phyloP scores from a whole-genome alignment of 2,797 vertebrate species.

The Coregonus suidteri region DNA sequence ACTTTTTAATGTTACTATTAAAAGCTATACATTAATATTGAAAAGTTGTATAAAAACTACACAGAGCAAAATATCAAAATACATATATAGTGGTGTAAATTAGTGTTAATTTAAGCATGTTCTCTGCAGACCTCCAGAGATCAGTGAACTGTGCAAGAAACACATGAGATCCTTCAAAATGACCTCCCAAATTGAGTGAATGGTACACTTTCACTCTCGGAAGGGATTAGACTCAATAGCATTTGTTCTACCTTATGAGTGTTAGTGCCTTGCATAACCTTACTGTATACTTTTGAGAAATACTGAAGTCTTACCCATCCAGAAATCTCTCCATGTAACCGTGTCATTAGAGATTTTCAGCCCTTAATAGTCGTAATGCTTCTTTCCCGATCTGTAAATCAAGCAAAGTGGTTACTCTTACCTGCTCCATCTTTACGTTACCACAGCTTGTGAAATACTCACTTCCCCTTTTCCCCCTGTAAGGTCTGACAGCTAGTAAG shows the following conservation, averaged over 20 bases:
- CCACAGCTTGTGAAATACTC: conserved; percentile 90
- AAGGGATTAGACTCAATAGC: neutral
- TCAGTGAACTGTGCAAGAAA: neutral
- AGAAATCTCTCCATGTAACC: conserved; percentile 89
- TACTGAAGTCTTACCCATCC: conserved; percentile 88
- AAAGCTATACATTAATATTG: no score
- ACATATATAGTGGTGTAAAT: neutral
- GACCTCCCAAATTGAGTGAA: neutral
- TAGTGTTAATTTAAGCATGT: no score
- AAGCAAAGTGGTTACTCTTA: conserved; percentile 98
- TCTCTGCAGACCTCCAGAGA: neutral
- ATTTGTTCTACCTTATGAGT: neutral
- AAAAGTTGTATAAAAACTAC: neutral
- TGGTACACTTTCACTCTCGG: neutral
- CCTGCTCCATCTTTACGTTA: conserved; percentile 85
- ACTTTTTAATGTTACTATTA: no score
- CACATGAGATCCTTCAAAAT: neutral
- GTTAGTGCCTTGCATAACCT: conserved; percentile 83
- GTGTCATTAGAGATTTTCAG: conserved; percentile 91
- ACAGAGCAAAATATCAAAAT: neutral
- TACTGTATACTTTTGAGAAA: conserved; percentile 69
- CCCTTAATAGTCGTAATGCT: conserved; percentile 81
- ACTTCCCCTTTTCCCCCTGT: conserved; percentile 86
- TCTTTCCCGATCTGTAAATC: conserved; percentile 98
- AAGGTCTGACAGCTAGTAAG: conserved; percentile 93